Base-by-base conservation (phyloP, 2,113 vertebrate species). In the Equus przewalskii region DNA sequence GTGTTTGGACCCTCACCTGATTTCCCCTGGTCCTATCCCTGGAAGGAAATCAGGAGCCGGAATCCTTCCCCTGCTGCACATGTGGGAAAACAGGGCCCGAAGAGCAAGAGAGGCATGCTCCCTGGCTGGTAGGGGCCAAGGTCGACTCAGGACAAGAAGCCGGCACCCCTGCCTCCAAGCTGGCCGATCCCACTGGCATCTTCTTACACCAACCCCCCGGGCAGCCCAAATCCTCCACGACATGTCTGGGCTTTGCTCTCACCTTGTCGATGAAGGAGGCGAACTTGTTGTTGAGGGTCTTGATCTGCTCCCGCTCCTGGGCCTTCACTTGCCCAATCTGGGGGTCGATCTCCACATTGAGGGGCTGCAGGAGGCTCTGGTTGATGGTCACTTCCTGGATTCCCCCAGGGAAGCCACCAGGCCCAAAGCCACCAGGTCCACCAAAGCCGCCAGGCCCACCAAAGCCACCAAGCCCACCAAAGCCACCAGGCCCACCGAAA, bases 261-360 rank as follows among this genome's bases (percentile, higher is more conserved):
- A 99, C 99, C 99, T 99, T 99, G 33, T 98, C 98, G 0, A 99
- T 99, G 97, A 99, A 99, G 26, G 96, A 96, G 28, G 98, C 98
- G 3, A 99, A 99, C 8, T 98, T 98, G 12, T 99, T 98, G 93
- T 99, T 99, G 72, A 99, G 98, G 1, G 64, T 97, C 97, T 99
- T 99, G 95, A 99, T 99, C 97, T 98, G 98, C 1, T 99, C 98
- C 93, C 97, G 92, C 97, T 99, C 98, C 30, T 99, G 98, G 62
- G 60, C 92, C 93, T 98, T 98, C 0, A 98, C 98, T 86, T 98
- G 98, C 76, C 99, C 98, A 76, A 98, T 98, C 70, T 98, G 98
- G 15, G 98, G 98, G 5, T 99, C 99, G 0, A 99, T 99, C 98
- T 99, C 99, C 67, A 99, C 99, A 69, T 98, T 99, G 33, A 99